Conservation (phyloP, 37 sponge, comb jelly and placozoan genomes). For the Axinella damicornis region DNA sequence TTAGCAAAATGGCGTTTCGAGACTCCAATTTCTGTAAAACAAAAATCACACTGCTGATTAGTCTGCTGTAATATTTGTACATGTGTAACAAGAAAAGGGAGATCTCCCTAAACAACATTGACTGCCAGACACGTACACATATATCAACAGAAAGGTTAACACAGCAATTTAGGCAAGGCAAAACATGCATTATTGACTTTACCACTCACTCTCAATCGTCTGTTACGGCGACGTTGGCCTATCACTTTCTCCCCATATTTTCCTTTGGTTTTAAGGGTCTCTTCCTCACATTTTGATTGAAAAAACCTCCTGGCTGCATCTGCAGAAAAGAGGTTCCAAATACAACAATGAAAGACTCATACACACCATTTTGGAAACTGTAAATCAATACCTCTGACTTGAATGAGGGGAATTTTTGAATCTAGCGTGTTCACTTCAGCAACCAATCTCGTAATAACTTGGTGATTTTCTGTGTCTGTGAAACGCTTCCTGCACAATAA, state of each 20-base stretch:
- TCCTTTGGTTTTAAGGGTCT: neutral
- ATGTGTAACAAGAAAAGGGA: too few species aligned
- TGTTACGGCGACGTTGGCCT: neutral
- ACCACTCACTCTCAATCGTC: neutral
- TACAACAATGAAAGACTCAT: too few species aligned
- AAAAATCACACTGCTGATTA: too few species aligned
- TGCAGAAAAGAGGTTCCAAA: neutral
- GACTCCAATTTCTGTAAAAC: slow-evolving; percentile 23
- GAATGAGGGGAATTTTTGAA: neutral
- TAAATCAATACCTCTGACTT: neutral
- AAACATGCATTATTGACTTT: neutral
- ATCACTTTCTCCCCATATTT: neutral
- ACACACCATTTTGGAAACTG: too few species aligned
- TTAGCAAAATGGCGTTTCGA: neutral
- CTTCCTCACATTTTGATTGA: slow-evolving; percentile 13
- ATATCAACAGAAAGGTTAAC: too few species aligned
- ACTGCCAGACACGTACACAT: too few species aligned
- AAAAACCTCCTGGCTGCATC: slow-evolving; percentile 13
- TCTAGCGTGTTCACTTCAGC: neutral
- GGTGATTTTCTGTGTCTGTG: neutral
- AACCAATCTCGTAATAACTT: neutral
- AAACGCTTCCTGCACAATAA: neutral
- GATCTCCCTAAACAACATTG: too few species aligned
- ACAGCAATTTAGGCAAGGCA: too few species aligned
- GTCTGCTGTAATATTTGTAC: neutral